phyloP scores from a whole-genome alignment of 2,113 vertebrate species.

The Daphoenositta chrysoptera region DNA sequence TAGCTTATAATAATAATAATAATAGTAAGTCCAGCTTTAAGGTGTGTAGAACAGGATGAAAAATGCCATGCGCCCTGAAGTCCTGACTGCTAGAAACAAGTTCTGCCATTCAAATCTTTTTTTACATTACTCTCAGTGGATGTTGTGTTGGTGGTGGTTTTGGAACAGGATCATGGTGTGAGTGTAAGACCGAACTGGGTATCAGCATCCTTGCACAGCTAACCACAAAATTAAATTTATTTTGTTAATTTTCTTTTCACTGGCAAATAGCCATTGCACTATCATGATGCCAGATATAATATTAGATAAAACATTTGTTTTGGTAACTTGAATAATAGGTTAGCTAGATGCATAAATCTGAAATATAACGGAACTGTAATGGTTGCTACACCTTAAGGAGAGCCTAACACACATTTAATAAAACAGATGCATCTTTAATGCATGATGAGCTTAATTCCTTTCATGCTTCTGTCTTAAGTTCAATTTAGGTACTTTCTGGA shows the following conservation, averaged over 20 bases:
- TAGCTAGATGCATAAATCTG: not conserved
- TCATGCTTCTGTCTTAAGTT: not conserved
- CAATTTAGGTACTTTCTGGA: not conserved
- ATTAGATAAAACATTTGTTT: not conserved
- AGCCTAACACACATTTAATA: not conserved
- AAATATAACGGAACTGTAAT: not conserved
- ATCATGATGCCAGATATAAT: not conserved
- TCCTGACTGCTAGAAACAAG: not conserved
- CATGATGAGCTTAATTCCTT: not conserved
- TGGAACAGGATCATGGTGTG: not conserved
- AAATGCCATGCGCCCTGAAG: not conserved
- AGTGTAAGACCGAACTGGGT: not conserved
- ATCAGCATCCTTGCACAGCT: not conserved
- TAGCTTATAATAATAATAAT: too few relatives aligned
- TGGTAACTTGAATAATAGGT: not conserved
- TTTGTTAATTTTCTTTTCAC: not conserved
- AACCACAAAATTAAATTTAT: not conserved
- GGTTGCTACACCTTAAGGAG: not conserved
- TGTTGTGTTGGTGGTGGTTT: not conserved
- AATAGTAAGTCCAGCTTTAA: not conserved
- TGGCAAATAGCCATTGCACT: not conserved
- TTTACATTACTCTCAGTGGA: not conserved
- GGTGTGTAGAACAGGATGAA: not conserved
- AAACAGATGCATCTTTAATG: not conserved
- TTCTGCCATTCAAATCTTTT: not conserved